Evolutionary conservation across 2,113 vertebrate species (phyloP), one percentile per base, ranked within the genome.

Genomic region (Eulemur rufifrons): DNA sequence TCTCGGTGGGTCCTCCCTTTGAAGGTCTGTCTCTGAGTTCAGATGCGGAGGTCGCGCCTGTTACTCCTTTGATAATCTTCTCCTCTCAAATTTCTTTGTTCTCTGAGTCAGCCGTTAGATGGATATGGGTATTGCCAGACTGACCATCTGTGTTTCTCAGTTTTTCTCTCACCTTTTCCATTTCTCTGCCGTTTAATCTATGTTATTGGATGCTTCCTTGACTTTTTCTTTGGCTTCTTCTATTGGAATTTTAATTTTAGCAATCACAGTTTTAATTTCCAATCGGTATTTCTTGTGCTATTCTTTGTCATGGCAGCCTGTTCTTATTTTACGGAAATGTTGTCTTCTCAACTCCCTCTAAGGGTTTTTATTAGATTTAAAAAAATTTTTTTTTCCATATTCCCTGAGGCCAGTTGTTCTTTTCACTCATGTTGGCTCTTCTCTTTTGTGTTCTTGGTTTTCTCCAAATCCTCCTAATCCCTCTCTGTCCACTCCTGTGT

Each of bases 221-320:
- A 54, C 66, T 68, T 84, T 92, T 83, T 71, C 54, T 89, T 56
- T 71, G 47, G 37, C 39, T 66, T 52, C 32, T 86, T 27, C 56
- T 23, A 45, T 11, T 84, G n/a, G 25, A 54, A 42, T 87, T 93
- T 73, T 56, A 63, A 29, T 45, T 69, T 84, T 69, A 80, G 39
- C 8, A 69, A 76, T 1, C 50, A 5, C 5, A 63, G 59, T 91
- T 96, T 80, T 77, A 77, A 93, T 89, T 76, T 89, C 61, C 11
- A 88, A 56, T 78, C 69, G 47, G 47, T 45, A 71, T 59, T 93
- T 97, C 83, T 91, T 89, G 37, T 34, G 50, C 14, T 83, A 61
- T 93, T 69, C 63, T 66, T 82, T 91, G 39, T 95, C 77, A 77
- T 15, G 91, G 66, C 18, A 47, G 29, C 3, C 6, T 45, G 77